A percentile compares a stretch with the other conserved stretches of the same genome.
Evolutionary conservation across 2,888 invertebrate genomes (phyloP).

Genomic region (Sesia bembeciformis): DNA sequence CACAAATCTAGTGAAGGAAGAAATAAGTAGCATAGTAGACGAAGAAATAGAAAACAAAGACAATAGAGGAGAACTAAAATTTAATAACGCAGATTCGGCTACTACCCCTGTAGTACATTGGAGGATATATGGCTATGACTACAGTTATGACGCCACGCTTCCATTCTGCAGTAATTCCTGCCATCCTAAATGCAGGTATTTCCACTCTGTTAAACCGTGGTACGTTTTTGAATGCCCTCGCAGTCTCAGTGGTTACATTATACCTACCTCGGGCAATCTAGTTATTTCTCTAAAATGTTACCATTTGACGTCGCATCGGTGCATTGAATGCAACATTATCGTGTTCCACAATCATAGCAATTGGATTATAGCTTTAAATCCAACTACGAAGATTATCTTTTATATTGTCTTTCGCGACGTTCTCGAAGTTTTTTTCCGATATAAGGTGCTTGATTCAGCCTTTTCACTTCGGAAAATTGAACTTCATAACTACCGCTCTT

Average conservation of each 20-base stretch:
- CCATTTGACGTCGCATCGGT: constrained; percentile 7
- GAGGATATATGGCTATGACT: constrained; percentile 9
- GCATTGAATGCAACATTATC: constrained; percentile 9
- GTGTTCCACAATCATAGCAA: constrained; percentile 11
- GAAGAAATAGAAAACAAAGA: too few relatives aligned
- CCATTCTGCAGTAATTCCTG: constrained; percentile 7
- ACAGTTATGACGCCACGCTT: constrained; percentile 9
- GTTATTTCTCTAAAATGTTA: constrained; percentile 18
- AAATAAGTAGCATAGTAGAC: too few relatives aligned
- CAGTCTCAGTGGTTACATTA: constrained; percentile 10
- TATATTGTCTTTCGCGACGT: background rate
- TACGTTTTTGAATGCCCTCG: constrained; percentile 17
- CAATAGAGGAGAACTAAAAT: too few relatives aligned
- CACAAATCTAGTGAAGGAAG: too few relatives aligned
- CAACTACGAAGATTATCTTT: background rate
- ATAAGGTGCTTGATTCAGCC: background rate
- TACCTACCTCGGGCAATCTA: constrained; percentile 4
- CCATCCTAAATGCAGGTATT: constrained; percentile 19
- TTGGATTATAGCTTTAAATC: constrained; percentile 7
- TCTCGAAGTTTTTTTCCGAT: background rate
- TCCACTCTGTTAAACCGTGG: constrained; percentile 14
- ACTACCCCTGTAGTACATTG: background rate
- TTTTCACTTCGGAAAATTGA: background rate
- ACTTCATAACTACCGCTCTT: background rate
- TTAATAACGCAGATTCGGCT: too few relatives aligned